phyloP scores from a whole-genome alignment of 2,113 vertebrate species.

The Cathartes aura region DNA sequence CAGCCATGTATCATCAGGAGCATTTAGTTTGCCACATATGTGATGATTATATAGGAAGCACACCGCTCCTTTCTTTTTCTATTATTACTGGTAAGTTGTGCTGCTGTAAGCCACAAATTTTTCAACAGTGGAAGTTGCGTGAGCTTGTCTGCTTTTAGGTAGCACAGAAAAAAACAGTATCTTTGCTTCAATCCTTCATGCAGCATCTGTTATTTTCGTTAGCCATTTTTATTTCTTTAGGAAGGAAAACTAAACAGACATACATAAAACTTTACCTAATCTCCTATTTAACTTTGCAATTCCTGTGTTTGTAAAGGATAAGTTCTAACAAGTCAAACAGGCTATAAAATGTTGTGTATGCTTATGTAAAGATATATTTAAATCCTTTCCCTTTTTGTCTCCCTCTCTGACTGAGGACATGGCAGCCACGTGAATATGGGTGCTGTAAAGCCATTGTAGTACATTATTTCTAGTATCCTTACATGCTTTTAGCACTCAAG shows the following conservation, averaged over 20 bases:
- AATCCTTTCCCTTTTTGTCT: not conserved
- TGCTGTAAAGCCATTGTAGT: not conserved
- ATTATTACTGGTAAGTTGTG: not conserved
- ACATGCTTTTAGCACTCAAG: not conserved
- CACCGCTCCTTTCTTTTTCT: slow-evolving; percentile 15
- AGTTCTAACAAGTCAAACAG: not conserved
- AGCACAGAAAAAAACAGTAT: not conserved
- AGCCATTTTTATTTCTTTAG: not conserved
- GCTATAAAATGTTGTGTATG: not conserved
- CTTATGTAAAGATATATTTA: not conserved
- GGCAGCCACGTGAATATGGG: not conserved
- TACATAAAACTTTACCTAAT: not conserved
- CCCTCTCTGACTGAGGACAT: not conserved
- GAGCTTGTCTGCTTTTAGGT: not conserved
- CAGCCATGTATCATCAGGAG: not conserved
- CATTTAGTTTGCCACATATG: slow-evolving; percentile 15
- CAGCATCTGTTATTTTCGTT: not conserved
- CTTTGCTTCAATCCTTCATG: not conserved
- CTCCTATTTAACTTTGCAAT: not conserved
- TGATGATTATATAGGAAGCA: not conserved
- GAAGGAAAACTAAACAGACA: not conserved
- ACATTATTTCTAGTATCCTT: not conserved
- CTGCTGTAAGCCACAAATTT: slow-evolving; percentile 1
- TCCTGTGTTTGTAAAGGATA: not conserved
- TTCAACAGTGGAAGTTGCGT: not conserved